Percentiles rank a stretch among this genome's conserved stretches.
Conservation (phyloP, 2,888 invertebrate species). For the Apamea anceps region DNA sequence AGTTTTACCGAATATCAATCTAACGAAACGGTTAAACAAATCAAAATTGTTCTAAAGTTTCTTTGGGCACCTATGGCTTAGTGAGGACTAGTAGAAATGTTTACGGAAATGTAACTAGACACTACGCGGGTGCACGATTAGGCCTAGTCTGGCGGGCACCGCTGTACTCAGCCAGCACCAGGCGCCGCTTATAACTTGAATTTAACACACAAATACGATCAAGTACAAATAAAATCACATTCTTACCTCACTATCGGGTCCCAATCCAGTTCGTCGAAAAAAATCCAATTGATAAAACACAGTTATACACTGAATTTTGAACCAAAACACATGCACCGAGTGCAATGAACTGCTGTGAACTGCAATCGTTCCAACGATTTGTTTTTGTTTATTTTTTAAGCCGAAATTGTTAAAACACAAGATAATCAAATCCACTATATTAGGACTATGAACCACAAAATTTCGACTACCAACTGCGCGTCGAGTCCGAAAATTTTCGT, state of each 20-base stretch:
- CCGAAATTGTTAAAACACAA: conserved; percentile 38
- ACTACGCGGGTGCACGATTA: conserved; percentile 71
- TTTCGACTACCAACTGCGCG: background rate
- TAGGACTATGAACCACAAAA: conserved; percentile 37
- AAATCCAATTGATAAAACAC: conserved; percentile 82
- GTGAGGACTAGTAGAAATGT: conserved; percentile 26
- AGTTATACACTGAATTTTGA: conserved; percentile 75
- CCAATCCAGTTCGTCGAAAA: conserved; percentile 79
- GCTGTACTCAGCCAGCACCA: conserved; percentile 37
- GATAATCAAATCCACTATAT: conserved; percentile 42
- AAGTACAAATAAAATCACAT: conserved; percentile 56
- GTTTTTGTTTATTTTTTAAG: conserved; percentile 49
- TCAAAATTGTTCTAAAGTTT: background rate
- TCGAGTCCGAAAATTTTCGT: background rate
- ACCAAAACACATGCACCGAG: conserved; percentile 66
- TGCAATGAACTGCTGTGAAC: conserved; percentile 58
- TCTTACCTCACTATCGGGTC: conserved; percentile 81
- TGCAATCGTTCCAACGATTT: conserved; percentile 52
- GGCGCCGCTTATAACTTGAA: conserved; percentile 60
- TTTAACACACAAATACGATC: conserved; percentile 45
- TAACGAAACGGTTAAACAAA: background rate
- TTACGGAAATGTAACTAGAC: conserved; percentile 52
- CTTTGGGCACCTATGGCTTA: background rate
- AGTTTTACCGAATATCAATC: background rate
- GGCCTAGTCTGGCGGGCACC: conserved; percentile 71